These are phyloP conservation scores for Phorcus lineatus DNA, from an alignment of 2,888 invertebrate species.

Conservation along the genomic window DNA sequence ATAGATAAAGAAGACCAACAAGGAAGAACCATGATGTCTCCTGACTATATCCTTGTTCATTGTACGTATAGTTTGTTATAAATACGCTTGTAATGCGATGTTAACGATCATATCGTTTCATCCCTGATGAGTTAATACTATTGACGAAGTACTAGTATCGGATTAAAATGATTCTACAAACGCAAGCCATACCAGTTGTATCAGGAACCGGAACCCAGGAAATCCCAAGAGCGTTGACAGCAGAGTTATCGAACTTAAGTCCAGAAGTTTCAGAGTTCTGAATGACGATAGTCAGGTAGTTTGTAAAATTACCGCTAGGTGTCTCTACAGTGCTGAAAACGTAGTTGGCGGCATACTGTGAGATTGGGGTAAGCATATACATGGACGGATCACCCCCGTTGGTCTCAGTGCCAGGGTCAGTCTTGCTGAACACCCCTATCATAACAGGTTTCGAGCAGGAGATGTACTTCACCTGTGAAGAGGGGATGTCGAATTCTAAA, in stretches of 20 bases:
- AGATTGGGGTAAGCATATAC: conserved; percentile 51
- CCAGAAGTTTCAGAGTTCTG: conserved; percentile 28
- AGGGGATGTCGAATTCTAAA: conserved; percentile 36
- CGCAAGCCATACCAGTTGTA: conserved; percentile 11
- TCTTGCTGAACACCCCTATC: conserved; percentile 54
- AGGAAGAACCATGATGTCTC: too few relatives aligned
- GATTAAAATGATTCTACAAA: too few relatives aligned
- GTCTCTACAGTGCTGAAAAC: conserved; percentile 52
- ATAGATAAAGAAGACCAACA: too few relatives aligned
- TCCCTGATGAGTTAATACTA: too few relatives aligned
- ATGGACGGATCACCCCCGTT: conserved; percentile 63
- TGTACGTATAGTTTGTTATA: too few relatives aligned
- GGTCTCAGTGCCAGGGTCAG: conserved; percentile 45
- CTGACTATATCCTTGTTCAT: too few relatives aligned
- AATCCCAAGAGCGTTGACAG: neutral
- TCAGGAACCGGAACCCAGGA: conserved; percentile 37
- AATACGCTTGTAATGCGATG: too few relatives aligned
- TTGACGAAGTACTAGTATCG: too few relatives aligned
- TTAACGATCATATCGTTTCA: too few relatives aligned
- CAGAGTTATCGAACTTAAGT: conserved; percentile 36
- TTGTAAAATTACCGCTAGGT: conserved; percentile 41
- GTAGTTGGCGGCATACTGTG: conserved; percentile 54
- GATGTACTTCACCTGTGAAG: conserved; percentile 40
- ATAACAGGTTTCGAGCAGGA: conserved; percentile 45
- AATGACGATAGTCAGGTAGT: conserved; percentile 42